Conservation (phyloP, 1,140 invertebrate genomes). For the Zaprionus davidi region DNA sequence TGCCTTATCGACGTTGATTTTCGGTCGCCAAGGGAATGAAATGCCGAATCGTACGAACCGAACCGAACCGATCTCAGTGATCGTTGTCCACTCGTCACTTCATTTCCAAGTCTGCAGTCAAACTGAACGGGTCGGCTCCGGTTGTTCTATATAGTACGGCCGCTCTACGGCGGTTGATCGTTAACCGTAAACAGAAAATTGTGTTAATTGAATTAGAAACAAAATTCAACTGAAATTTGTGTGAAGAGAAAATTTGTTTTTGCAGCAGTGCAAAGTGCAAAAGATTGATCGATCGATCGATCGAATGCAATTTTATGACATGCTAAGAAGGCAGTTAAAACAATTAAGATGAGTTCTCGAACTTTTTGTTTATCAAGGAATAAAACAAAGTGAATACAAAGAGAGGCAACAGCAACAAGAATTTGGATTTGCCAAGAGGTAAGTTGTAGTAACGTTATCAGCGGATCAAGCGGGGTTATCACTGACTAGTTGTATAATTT, state of each 20-base stretch:
- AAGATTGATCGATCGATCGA: not conserved
- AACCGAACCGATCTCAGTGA: constrained; percentile 38
- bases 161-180: not conserved
- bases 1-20: constrained; percentile 59
- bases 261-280: constrained; percentile 23
- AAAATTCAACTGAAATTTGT: constrained; percentile 18
- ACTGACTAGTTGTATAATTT: not conserved
- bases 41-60: constrained; percentile 30
- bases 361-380: constrained; percentile 33
- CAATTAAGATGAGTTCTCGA: constrained; percentile 19
- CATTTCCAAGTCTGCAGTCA: constrained; percentile 72
- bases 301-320: constrained; percentile 2
- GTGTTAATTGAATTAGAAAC: constrained; percentile 42
- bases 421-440: constrained; percentile 56
- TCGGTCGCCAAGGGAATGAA: constrained; percentile 7
- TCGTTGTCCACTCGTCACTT: constrained; percentile 30
- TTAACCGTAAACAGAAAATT: constrained; percentile 22
- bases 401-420: constrained; percentile 20
- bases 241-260: constrained; percentile 25
- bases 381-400: constrained; percentile 59
- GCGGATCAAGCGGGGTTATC: constrained; percentile 10
- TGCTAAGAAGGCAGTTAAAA: not conserved
- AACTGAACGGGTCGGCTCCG: constrained; percentile 68
- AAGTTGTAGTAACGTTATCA: constrained; percentile 22
- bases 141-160: constrained; percentile 11